Evolutionary conservation across 2,113 vertebrate species (phyloP).

Genomic region (Osmerus mordax): DNA sequence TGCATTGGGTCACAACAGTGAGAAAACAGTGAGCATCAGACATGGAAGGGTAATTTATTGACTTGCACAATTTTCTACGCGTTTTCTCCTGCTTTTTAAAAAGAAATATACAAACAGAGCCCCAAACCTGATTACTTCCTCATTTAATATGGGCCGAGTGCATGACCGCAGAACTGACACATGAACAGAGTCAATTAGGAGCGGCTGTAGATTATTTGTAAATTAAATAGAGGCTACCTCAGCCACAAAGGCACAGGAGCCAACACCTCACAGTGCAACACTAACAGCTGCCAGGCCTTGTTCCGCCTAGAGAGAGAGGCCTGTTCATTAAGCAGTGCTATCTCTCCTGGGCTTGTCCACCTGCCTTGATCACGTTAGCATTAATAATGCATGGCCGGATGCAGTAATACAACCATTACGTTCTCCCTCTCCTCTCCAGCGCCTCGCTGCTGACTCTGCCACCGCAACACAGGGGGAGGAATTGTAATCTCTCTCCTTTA

Average conservation of each 20-base stretch:
- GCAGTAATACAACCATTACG: conserved; percentile 75
- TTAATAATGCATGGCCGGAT: conserved; percentile 78
- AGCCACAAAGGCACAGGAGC: conserved; percentile 60
- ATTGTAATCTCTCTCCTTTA: conserved; percentile 70
- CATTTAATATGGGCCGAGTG: conserved; percentile 50
- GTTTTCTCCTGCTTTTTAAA: too few relatives aligned
- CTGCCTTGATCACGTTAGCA: conserved; percentile 79
- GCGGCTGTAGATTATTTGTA: conserved; percentile 75
- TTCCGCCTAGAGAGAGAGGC: conserved; percentile 47
- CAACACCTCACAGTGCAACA: conserved; percentile 68
- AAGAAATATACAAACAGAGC: conserved; percentile 29
- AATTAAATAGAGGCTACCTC: conserved; percentile 74
- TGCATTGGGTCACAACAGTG: too few relatives aligned
- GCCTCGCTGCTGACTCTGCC: conserved; percentile 54
- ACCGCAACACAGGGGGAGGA: conserved; percentile 49
- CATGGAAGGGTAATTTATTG: too few relatives aligned
- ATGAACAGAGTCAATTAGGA: conserved; percentile 71
- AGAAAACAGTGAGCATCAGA: too few relatives aligned
- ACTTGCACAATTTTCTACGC: too few relatives aligned
- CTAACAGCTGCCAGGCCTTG: conserved; percentile 75
- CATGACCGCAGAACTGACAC: conserved; percentile 53
- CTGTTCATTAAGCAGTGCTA: conserved; percentile 74
- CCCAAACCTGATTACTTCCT: conserved; percentile 34
- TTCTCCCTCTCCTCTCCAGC: conserved; percentile 39
- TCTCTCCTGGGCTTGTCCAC: conserved; percentile 77